Base-by-base conservation (phyloP, 2,113 vertebrate species). In the Hepsetus odoe region DNA sequence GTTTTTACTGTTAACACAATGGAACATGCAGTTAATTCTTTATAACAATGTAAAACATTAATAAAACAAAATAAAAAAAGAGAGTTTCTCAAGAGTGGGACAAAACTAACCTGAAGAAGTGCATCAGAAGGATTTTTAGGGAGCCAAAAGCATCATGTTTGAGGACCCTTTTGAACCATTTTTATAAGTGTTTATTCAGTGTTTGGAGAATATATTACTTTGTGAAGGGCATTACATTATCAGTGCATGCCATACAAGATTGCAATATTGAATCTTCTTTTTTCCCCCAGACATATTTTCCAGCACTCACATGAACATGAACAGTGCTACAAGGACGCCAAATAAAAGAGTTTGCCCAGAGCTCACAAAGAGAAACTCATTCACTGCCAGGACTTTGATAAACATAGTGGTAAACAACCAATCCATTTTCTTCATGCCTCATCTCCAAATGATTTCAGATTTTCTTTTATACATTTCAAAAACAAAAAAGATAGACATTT, bases 291-390 rank as follows among this genome's bases (percentile, higher is more conserved):
- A 75, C 42, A 26, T 59, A 59, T 42, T 72, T 51, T 24, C n/a
- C 14, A 38, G 33, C 32, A 65, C 26, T 30, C 56, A 74, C 14
- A 51, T 1, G 40, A 51, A 49, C 28, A 64, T 22, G 22, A 32
- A 38, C 4, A 51, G n/a, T 4, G 32, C 72, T 53, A 53, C 58
- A 65, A 75, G 46, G 32, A 65, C 33, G 38, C 22, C 8, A 8
- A 65, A 65, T 38, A 53, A 74, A 75, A 65, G 30, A 74, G 16
- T 28, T 22, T 33, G 58, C 20, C 6, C 58, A 55, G 42, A 75
- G 28, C 14, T 75, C 59, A 35, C 35, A 49, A 65, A 64, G 10
- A 38, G 61, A 22, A 65, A 35, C 59, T 65, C n/a, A 18, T 18
- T 74, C 30, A n/a, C 61, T 38, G 32, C 61, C 32, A 65, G 20